Evolutionary conservation across 2,888 invertebrate genomes (phyloP), one percentile per base, ranked within the genome.

Genomic region (Netelia melanura): DNA sequence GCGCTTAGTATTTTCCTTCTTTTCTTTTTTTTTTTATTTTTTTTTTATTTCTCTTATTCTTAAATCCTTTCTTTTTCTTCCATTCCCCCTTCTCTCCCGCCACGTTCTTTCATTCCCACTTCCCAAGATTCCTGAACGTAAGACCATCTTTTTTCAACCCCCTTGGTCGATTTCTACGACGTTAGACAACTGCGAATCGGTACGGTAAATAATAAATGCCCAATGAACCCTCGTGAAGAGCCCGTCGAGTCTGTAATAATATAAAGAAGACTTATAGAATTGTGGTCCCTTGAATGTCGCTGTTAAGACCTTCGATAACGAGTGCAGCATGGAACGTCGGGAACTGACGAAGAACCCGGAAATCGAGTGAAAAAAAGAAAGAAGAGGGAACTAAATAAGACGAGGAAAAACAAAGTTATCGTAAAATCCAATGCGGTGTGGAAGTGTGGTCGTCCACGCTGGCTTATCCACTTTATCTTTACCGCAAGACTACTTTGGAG

Each of bases 1-100:
- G 21, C 58, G 14, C 67, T 67, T 10, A 67, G 44, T 68, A 83
- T 72, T 84, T 76, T 75, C 72, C 44, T 21, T 58, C 5, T 14
- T 62, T 52, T 21, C 21, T 78, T 71, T 79, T 17, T 17, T 17
- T 17, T 0, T 17, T 17, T 17, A 0, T 0, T 17, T 65, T 21
- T 54, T 17, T 38, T 65, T 25, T 54, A 14, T 54, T 25, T 62
- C 9, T 62, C n/a, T 62, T n/a, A n/a, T 11, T 76, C 52, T 75
- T 65, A 21, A n/a, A 17, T 14, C 10, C 14, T 48, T 62, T n/a
- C n/a, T 54, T 64, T 43, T 64, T 23, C 10, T 30, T 54, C 11
- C 44, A 21, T 1, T 54, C 2, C 58, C 58, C 21, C 25, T 25
- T 9, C 11, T 48, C 6, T 58, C 17, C 8, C 2, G 3, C 58